Percentiles rank a stretch among this genome's conserved stretches.
These are phyloP conservation scores for Lepus oiostolus DNA, from an alignment of 2,797 vertebrate species.

Conservation along the genomic window DNA sequence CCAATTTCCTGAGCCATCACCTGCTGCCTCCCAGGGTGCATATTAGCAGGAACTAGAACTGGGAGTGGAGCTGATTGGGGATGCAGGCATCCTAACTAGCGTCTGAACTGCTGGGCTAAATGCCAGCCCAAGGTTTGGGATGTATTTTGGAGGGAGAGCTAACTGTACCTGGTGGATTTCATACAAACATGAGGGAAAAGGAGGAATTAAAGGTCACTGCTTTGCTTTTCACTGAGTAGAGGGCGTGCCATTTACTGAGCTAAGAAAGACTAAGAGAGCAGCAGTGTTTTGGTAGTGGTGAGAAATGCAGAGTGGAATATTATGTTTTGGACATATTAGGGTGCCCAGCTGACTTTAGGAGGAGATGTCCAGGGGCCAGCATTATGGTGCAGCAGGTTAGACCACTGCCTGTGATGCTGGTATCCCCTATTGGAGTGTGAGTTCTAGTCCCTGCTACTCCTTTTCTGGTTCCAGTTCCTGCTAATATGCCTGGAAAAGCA, in stretches of 20 bases:
- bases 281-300: neutral
- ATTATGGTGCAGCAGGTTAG: too few species aligned
- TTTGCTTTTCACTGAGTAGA: neutral
- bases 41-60: too few species aligned
- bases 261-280: neutral
- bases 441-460: too few species aligned
- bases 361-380: neutral
- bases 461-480: too few species aligned
- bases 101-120: too few species aligned
- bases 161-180: conserved; percentile 4
- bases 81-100: too few species aligned
- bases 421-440: too few species aligned
- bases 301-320: neutral
- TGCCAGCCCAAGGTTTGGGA: neutral
- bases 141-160: conserved; percentile 30
- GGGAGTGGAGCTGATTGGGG: too few species aligned
- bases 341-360: neutral
- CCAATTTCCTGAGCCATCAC: too few species aligned
- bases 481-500: too few species aligned
- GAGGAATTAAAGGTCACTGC: neutral
- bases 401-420: too few species aligned
- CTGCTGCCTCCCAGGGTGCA: too few species aligned
- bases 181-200: neutral
- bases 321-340: neutral
- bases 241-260: neutral